A percentile compares a stretch with the other conserved stretches of the same genome.
phyloP scores from a whole-genome alignment of 2,888 invertebrate species.

The Coremacera marginata region DNA sequence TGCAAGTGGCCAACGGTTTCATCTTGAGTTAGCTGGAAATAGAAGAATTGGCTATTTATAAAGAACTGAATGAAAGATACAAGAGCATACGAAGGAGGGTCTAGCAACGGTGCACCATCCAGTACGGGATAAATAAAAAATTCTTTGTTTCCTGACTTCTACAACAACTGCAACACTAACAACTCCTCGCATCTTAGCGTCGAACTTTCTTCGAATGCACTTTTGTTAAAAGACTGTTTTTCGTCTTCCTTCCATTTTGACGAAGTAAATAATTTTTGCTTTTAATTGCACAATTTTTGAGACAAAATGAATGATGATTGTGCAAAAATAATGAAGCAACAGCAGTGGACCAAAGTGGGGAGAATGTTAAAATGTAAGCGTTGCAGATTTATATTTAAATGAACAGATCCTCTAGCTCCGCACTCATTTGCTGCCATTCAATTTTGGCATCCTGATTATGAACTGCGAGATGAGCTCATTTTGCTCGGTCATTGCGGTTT shows the following conservation, averaged over 20 bases:
- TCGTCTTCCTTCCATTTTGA: background rate
- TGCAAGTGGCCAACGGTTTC: background rate
- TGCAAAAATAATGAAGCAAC: background rate
- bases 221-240: background rate
- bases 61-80: background rate
- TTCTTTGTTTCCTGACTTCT: background rate
- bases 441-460: background rate
- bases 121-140: background rate
- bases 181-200: background rate
- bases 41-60: constrained; percentile 1
- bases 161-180: background rate
- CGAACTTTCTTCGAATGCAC: background rate
- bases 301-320: constrained; percentile 32
- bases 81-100: background rate
- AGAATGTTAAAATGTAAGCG: background rate
- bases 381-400: constrained; percentile 7
- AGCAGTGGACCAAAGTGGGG: background rate
- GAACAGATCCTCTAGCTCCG: background rate
- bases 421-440: background rate
- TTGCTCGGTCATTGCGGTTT: constrained; percentile 8
- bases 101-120: background rate
- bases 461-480: constrained; percentile 1
- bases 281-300: constrained; percentile 29
- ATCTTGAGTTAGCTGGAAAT: background rate
- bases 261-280: constrained; percentile 29